Evolutionary conservation across 2,113 vertebrate genomes (phyloP).

Genomic region (Actinemys pallida): DNA sequence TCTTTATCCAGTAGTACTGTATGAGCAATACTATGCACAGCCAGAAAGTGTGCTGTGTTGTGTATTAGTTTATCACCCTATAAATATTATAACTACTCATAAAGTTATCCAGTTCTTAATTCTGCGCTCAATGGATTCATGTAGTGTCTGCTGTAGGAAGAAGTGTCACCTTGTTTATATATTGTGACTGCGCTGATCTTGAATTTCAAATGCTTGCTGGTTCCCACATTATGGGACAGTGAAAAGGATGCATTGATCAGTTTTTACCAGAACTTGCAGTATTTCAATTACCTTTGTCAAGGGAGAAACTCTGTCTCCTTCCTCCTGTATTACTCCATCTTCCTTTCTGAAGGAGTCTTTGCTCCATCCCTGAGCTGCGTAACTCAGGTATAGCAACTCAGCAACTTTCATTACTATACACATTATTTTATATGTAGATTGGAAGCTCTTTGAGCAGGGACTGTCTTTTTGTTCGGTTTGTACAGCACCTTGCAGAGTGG

Average conservation of each 20-base stretch:
- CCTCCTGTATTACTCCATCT: not conserved
- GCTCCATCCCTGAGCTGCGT: too few relatives aligned
- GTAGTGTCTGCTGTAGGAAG: not conserved
- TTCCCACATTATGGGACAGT: not conserved
- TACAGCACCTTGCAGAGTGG: not conserved
- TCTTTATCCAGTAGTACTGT: not conserved
- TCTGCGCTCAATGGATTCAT: not conserved
- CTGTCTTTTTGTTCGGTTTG: not conserved
- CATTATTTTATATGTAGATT: not conserved
- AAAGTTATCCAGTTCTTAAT: not conserved
- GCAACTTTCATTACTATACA: not conserved
- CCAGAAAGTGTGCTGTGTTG: accelerated
- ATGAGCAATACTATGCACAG: not conserved
- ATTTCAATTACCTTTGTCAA: not conserved
- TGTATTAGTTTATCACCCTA: accelerated
- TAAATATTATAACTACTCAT: not conserved
- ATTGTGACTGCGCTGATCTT: not conserved
- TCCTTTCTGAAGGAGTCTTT: not conserved
- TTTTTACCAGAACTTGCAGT: not conserved
- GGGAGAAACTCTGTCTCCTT: not conserved
- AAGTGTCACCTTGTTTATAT: not conserved
- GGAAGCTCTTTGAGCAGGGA: not conserved
- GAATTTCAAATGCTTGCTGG: not conserved
- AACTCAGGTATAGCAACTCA: not conserved
- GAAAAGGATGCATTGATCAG: not conserved